Evolutionary conservation across 2,113 vertebrate genomes (phyloP).

Genomic region (Hippoglossus stenolepis): DNA sequence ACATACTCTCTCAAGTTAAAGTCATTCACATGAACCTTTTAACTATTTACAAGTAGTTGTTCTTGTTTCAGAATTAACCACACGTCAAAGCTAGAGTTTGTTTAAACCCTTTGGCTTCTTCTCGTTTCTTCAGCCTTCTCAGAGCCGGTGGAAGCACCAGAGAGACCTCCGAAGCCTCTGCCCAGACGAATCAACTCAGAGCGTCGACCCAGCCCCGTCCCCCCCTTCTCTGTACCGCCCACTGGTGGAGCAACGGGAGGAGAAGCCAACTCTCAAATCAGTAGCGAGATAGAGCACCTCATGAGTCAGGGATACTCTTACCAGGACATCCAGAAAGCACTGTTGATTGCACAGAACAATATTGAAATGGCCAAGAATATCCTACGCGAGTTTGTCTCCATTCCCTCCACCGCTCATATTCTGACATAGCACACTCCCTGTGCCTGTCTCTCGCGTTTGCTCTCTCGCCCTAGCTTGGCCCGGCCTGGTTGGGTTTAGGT

Average conservation of each 20-base stretch:
- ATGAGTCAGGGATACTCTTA: slow-evolving; percentile 98
- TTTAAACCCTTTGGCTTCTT: background rate
- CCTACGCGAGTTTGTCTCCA: slow-evolving; percentile 95
- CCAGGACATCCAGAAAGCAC: slow-evolving; percentile 99
- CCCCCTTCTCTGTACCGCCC: slow-evolving; percentile 48
- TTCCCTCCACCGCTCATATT: slow-evolving; percentile 92
- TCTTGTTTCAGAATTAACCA: background rate
- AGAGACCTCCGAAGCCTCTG: slow-evolving; percentile 94
- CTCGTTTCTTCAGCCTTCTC: slow-evolving; percentile 77
- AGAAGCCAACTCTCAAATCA: slow-evolving; percentile 86
- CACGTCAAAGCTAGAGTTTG: background rate
- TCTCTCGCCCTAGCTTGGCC: slow-evolving; percentile 62
- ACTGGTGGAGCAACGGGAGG: slow-evolving; percentile 54
- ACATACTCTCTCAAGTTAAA: background rate
- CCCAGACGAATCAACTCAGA: slow-evolving; percentile 94
- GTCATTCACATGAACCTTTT: background rate
- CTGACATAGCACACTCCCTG: slow-evolving; percentile 88
- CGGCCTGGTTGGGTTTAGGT: slow-evolving; percentile 53
- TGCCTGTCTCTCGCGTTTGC: slow-evolving; percentile 28
- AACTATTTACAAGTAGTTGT: background rate
- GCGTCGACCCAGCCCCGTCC: slow-evolving; percentile 87
- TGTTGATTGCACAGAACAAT: slow-evolving; percentile 99
- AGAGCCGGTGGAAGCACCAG: slow-evolving; percentile 89
- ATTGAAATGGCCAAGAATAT: slow-evolving; percentile 99
- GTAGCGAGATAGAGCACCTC: slow-evolving; percentile 94